These are phyloP conservation scores for Caracal caracal DNA, from an alignment of 2,113 vertebrate species.

Conservation along the genomic window DNA sequence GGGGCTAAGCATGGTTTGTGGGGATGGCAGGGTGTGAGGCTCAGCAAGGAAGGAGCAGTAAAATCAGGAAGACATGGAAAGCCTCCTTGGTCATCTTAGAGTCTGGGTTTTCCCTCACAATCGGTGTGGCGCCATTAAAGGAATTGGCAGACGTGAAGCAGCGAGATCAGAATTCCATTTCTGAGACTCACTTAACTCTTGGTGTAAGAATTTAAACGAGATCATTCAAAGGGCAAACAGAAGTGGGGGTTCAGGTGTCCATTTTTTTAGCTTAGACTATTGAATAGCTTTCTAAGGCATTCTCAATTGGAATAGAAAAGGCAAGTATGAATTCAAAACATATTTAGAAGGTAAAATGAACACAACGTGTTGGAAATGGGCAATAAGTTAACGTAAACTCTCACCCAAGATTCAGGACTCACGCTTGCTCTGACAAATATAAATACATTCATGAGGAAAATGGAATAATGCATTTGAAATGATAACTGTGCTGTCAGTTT, in stretches of 20 bases:
- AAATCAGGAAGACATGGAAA: background rate
- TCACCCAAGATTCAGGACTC: background rate
- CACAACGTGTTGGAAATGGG: background rate
- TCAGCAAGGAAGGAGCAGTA: background rate
- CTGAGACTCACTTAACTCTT: background rate
- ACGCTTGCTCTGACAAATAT: background rate
- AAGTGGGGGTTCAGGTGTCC: background rate
- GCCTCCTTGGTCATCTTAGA: background rate
- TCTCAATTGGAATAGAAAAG: background rate
- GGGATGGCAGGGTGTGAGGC: background rate
- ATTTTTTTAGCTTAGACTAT: background rate
- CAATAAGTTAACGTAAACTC: background rate
- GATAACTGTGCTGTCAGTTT: background rate
- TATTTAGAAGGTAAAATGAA: background rate
- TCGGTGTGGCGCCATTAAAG: fast-evolving
- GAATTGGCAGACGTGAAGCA: background rate
- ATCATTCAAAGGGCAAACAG: background rate
- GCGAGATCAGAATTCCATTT: background rate
- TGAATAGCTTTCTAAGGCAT: background rate
- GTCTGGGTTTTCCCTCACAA: background rate
- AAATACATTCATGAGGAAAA: conserved; percentile 1
- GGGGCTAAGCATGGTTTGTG: background rate
- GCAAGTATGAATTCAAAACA: background rate
- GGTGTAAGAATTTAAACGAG: background rate
- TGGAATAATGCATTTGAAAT: conserved; percentile 14